Percentiles rank a stretch among this genome's conserved stretches.
Conservation (phyloP, 1,140 invertebrate species). For the Heliconius hewitsoni region DNA sequence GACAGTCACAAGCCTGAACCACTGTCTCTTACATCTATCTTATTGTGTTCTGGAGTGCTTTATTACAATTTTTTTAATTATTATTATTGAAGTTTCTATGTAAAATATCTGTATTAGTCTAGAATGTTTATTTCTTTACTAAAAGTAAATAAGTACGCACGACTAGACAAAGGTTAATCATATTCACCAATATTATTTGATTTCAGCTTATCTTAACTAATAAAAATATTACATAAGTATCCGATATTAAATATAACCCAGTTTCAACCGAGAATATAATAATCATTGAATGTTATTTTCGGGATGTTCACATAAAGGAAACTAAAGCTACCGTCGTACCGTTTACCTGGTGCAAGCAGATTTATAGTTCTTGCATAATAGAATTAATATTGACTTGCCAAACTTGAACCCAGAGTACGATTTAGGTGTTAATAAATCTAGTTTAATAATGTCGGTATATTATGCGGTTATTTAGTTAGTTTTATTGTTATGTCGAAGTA, state of each 20-base stretch:
- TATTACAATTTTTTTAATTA: too few relatives aligned
- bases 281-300: neutral
- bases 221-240: neutral
- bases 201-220: neutral
- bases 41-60: too few relatives aligned
- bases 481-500: neutral
- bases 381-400: constrained; percentile 19
- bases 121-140: too few relatives aligned
- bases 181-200: too few relatives aligned
- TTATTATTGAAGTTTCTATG: too few relatives aligned
- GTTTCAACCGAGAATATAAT: neutral
- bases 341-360: constrained; percentile 13
- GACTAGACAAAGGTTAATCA: too few relatives aligned
- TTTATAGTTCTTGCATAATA: constrained; percentile 19
- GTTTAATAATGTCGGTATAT: neutral
- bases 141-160: too few relatives aligned
- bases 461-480: neutral
- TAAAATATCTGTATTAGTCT: too few relatives aligned
- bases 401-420: neutral
- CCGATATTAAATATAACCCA: neutral
- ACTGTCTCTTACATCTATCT: too few relatives aligned
- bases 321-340: constrained; percentile 4
- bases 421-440: constrained; percentile 10
- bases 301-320: neutral
- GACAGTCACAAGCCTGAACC: too few relatives aligned